phyloP scores from a whole-genome alignment of 1,140 invertebrate species.

The Panagrolaimus sp. region DNA sequence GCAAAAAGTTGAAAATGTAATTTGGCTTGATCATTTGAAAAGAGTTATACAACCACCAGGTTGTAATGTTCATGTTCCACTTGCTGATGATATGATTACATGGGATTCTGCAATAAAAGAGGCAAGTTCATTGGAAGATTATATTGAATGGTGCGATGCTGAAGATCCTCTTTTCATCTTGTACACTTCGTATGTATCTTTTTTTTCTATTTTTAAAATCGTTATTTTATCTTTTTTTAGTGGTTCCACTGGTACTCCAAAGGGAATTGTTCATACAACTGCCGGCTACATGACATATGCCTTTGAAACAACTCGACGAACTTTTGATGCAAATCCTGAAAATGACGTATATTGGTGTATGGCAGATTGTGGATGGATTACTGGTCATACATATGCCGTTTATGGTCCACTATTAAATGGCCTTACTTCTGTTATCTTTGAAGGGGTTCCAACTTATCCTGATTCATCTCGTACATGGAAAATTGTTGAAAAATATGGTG shows the following conservation, averaged over 20 bases:
- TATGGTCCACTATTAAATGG: constrained; percentile 88
- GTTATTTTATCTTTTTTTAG: constrained; percentile 60
- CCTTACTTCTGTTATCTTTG: constrained; percentile 90
- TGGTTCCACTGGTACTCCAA: constrained; percentile 92
- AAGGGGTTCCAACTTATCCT: constrained; percentile 77
- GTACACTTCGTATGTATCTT: constrained; percentile 72
- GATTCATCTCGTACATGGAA: constrained; percentile 75
- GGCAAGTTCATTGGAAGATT: constrained; percentile 5
- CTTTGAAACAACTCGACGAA: constrained; percentile 67
- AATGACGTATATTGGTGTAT: constrained; percentile 93
- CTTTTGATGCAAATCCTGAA: constrained; percentile 80
- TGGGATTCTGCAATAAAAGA: background rate
- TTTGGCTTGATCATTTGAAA: constrained; percentile 35
- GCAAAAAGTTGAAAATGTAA: constrained; percentile 1
- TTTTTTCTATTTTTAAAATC: constrained; percentile 8
- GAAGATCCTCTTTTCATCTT: constrained; percentile 94
- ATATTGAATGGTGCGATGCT: constrained; percentile 77
- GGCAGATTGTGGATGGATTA: constrained; percentile 99
- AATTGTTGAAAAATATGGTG: constrained; percentile 82
- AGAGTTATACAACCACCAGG: constrained; percentile 22
- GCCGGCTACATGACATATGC: constrained; percentile 84
- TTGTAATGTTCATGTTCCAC: background rate
- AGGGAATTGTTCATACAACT: constrained; percentile 88
- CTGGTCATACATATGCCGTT: constrained; percentile 79
- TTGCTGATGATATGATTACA: background rate